phyloP scores from a whole-genome alignment of 2,113 vertebrate species.

The Neotoma lepida region DNA sequence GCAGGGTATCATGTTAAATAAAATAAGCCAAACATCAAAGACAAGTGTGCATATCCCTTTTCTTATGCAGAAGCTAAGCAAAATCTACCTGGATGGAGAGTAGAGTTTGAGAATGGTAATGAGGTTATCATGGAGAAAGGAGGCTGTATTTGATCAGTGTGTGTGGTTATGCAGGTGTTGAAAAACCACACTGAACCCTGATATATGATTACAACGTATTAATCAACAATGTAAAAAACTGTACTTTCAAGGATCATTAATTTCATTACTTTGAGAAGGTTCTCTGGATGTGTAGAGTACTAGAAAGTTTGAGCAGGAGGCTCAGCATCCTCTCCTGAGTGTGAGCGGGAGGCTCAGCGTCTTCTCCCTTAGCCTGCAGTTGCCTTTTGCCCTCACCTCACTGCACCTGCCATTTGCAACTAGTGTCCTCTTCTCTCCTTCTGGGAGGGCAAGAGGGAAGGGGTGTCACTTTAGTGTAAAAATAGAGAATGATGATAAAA shows the following conservation, averaged over 20 bases:
- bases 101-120: background rate
- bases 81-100: background rate
- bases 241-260: background rate
- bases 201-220: background rate
- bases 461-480: background rate
- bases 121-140: background rate
- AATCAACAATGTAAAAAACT: background rate
- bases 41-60: background rate
- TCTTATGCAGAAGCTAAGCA: background rate
- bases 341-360: too few relatives aligned
- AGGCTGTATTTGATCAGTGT: background rate
- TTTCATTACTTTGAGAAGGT: background rate
- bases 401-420: background rate
- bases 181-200: background rate
- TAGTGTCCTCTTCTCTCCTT: background rate
- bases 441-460: background rate
- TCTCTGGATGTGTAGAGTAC: background rate
- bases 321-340: background rate
- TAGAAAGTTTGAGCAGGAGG: background rate
- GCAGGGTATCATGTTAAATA: background rate
- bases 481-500: background rate
- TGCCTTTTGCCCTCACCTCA: background rate
- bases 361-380: background rate
- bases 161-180: background rate
- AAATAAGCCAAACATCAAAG: background rate